Percentiles rank a stretch among this genome's conserved stretches.
Conservation (phyloP, 2,888 invertebrate species). For the Pseudeuparius sepicola region DNA sequence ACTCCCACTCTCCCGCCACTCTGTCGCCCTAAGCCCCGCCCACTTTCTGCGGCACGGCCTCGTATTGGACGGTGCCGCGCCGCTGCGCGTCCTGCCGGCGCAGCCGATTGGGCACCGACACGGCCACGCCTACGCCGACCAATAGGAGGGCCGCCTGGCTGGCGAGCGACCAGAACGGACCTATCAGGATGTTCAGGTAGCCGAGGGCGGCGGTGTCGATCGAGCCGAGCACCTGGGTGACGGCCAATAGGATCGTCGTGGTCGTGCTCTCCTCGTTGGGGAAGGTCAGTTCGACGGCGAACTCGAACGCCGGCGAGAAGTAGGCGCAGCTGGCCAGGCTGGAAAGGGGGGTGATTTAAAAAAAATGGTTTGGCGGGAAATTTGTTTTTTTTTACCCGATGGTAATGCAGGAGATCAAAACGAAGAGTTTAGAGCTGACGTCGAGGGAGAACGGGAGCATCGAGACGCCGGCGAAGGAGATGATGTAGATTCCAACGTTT, state of each 20-base stretch:
- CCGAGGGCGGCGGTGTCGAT: constrained; percentile 23
- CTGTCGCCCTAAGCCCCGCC: no score
- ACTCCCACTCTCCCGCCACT: no score
- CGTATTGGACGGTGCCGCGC: no score
- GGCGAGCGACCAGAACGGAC: constrained; percentile 27
- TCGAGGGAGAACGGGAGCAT: constrained; percentile 21
- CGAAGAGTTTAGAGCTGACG: constrained; percentile 15
- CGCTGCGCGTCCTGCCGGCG: constrained; percentile 27
- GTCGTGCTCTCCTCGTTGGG: constrained; percentile 29
- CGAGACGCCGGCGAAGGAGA: constrained; percentile 18
- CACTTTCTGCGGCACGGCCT: no score
- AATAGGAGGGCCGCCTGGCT: constrained; percentile 23
- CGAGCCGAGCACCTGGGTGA: constrained; percentile 28
- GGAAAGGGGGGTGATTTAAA: no score
- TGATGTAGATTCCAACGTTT: constrained; percentile 21
- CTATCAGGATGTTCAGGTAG: constrained; percentile 22
- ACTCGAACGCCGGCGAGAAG: constrained; percentile 28
- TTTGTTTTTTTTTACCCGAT: no score
- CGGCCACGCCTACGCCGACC: constrained; percentile 26
- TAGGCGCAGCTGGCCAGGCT: constrained; percentile 28
- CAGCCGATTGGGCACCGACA: constrained; percentile 25
- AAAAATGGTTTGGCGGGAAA: no score
- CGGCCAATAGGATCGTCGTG: constrained; percentile 28
- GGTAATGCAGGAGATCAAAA: constrained; percentile 17
- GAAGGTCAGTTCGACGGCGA: constrained; percentile 30